Evolutionary conservation across 2,888 invertebrate genomes (phyloP), one percentile per base, ranked within the genome.

Genomic region (Tipula lateralis): DNA sequence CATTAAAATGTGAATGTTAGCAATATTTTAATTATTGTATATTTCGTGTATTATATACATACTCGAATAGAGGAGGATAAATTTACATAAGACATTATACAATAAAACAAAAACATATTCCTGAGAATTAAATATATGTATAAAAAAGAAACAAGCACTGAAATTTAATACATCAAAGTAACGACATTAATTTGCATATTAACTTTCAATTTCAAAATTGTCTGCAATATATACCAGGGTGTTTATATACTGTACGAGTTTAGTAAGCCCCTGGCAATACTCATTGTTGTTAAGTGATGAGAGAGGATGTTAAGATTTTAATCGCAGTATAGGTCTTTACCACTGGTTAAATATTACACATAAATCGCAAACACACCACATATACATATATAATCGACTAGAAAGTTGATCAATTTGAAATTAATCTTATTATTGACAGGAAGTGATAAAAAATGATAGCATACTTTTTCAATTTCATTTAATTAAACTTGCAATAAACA

Each of bases 401-500:
- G 66, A 66, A 66, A 66, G 66, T 66, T 66, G 66, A 66, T 66
- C 19, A 66, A 66, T 66, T 66, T 19, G 66, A 66, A 66, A 66
- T 66, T 66, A 66, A 66, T 66, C 66, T 24, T 66, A 66, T 66
- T 66, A 66, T 66, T 66, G 66, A 12, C 66, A 66, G 66, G 66
- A 66, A 66, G 66, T 66, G 66, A 66, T 66, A 66, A 24, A 50
- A 44, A 66, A 24, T 66, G 24, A 66, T 66, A 66, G 66, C 24
- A 66, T 66, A 66, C 9, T 66, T 66, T 66, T 66, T 66, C 66
- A 66, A 66, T 66, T 66, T 66, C 9, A 66, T 66, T 66, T 66
- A 66, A 66, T 66, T 66, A 66, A 66, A 66, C 19, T 66, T 66
- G 66, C 66, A 66, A 24, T 66, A 66, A 66, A 66, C 66, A 66